Evolutionary conservation across 2,113 vertebrate genomes (phyloP), one percentile per base, ranked within the genome.

Genomic region (Hippocampus comes): DNA sequence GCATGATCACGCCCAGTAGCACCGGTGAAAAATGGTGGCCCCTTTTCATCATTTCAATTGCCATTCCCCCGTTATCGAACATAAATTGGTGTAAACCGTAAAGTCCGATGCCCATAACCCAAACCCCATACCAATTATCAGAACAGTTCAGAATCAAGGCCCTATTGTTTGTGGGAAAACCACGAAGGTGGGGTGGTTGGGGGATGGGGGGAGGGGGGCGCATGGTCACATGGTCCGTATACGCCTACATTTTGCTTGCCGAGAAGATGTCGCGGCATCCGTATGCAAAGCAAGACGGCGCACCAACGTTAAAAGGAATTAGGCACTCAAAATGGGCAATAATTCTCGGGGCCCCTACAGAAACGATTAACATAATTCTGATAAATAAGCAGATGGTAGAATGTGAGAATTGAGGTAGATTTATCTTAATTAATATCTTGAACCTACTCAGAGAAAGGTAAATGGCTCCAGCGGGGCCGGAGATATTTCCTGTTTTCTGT

Each of bases 381-480:
- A 99, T 99, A 98, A 98, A 99, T 98, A 97, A 96, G 93, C 92
- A 93, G 96, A 98, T 97, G 96, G 96, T 94, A 95, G 95, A 94
- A 95, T 95, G 93, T 95, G 92, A 95, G 94, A 97, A 96, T 97
- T 94, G 95, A 96, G 95, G 93, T 94, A 93, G 93, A 96, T 98
- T 98, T 98, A 99, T 99, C 97, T 99, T 98, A 98, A 98, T 98
- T 98, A 99, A 98, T 97, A 99, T 98, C 97, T 98, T 93, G 94
- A 96, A 96, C 94, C 89, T 91, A 92, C 93, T 96, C 94, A 83
- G 92, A 93, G 91, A 92, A 95, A 97, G 96, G 96, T 96, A 96
- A 96, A 95, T 94, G 92, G 91, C 91, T 94, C 94, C 94, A 87
- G 72, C 67, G 93, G 92, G 94, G 92, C 85, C 79, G 18, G 63